Evolutionary conservation across 37 sponge, comb jelly and placozoan genomes (phyloP).

Genomic region (Hexactinellida sp.): DNA sequence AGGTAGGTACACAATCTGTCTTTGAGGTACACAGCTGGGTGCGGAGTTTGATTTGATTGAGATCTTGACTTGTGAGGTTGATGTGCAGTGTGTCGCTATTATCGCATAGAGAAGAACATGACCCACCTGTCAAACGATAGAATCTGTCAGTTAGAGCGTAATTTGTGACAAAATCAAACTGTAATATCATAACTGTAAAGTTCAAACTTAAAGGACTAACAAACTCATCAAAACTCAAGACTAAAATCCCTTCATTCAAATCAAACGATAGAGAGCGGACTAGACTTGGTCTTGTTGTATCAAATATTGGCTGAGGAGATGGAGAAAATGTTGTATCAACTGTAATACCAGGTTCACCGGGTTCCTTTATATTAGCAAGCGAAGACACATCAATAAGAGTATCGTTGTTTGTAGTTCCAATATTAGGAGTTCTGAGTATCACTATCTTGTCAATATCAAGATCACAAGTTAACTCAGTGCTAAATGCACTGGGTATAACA

Average conservation of each 20-base stretch:
- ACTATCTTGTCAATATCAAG: neutral
- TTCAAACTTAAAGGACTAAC: constrained; percentile 45
- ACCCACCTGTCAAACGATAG: constrained; percentile 27
- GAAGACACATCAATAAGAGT: neutral
- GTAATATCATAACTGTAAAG: constrained; percentile 14
- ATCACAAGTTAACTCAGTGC: neutral
- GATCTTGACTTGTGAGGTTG: constrained; percentile 26
- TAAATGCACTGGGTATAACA: neutral
- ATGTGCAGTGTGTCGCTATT: constrained; percentile 28
- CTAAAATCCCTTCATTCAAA: constrained; percentile 38
- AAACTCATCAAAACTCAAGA: constrained; percentile 64
- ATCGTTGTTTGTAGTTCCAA: neutral
- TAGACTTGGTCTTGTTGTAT: constrained; percentile 31
- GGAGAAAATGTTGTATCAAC: neutral
- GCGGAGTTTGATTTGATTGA: constrained; percentile 43
- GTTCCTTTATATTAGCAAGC: neutral
- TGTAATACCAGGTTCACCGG: neutral
- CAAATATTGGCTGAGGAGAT: neutral
- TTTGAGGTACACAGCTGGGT: constrained; percentile 32
- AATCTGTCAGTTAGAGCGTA: neutral
- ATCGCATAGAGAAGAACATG: constrained; percentile 23
- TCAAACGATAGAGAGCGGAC: constrained; percentile 32
- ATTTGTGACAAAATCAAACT: neutral
- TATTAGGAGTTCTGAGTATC: neutral
- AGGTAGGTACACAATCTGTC: constrained; percentile 40